phyloP scores from a whole-genome alignment of 2,888 invertebrate species.

The Euphydryas editha region DNA sequence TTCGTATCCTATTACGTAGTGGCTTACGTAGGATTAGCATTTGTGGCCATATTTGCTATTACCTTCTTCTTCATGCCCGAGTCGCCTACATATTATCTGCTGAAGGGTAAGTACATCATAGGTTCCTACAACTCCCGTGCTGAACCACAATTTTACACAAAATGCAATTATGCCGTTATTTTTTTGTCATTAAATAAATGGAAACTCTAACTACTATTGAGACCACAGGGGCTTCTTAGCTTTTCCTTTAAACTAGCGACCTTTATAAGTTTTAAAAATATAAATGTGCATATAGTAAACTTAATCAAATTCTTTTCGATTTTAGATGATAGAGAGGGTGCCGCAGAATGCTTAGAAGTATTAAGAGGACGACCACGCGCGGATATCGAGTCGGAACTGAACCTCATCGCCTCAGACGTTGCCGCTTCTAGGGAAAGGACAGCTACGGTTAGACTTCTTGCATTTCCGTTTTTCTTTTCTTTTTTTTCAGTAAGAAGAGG shows the following conservation, averaged over 20 bases:
- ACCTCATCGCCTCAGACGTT: constrained; percentile 82
- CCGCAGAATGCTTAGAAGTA: constrained; percentile 85
- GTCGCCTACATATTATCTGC: constrained; percentile 88
- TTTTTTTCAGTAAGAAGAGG: too few species aligned
- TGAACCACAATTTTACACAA: too few species aligned
- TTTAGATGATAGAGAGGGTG: constrained; percentile 74
- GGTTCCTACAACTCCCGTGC: too few species aligned
- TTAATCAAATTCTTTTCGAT: neutral
- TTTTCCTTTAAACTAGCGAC: too few species aligned
- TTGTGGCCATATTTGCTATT: constrained; percentile 85
- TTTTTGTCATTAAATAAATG: too few species aligned
- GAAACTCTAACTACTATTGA: too few species aligned
- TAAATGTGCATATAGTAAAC: neutral
- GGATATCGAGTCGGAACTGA: constrained; percentile 86
- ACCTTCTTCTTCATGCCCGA: constrained; percentile 90
- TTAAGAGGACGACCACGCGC: constrained; percentile 85
- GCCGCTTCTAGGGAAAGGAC: constrained; percentile 66
- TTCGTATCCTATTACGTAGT: constrained; percentile 86
- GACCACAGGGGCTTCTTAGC: too few species aligned
- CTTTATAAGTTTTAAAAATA: too few species aligned
- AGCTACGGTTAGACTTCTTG: constrained; percentile 53
- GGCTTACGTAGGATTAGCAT: constrained; percentile 85
- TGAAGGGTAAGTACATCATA: constrained; percentile 79
- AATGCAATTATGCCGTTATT: too few species aligned
- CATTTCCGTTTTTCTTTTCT: too few species aligned